Percentiles rank a stretch among this genome's conserved stretches.
phyloP scores from a whole-genome alignment of 2,797 vertebrate genomes.

The Kryptopterus vitreolus region DNA sequence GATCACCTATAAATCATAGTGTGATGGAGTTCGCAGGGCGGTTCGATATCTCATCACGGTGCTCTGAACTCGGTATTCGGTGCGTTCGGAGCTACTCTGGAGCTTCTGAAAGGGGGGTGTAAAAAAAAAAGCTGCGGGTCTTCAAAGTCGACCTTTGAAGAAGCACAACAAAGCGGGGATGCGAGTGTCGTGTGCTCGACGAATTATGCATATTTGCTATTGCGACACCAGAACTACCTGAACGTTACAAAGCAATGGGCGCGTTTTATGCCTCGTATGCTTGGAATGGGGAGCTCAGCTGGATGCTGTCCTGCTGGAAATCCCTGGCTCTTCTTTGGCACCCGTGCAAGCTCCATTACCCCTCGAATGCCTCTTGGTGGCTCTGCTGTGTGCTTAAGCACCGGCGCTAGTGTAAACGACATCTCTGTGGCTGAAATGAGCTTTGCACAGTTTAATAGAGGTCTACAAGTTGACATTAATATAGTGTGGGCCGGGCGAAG shows the following conservation, averaged over 20 bases:
- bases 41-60: slow-evolving; percentile 71
- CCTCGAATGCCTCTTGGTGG: slow-evolving; percentile 67
- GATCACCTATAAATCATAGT: slow-evolving; percentile 68
- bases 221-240: slow-evolving; percentile 22
- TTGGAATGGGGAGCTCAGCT: slow-evolving; percentile 29
- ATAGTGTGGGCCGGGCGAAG: slow-evolving; percentile 63
- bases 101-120: slow-evolving; percentile 56
- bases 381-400: slow-evolving; percentile 74
- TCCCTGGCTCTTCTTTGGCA: slow-evolving; percentile 49
- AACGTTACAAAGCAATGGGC: background rate
- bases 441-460: slow-evolving; percentile 80
- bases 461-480: slow-evolving; percentile 75
- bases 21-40: slow-evolving; percentile 58
- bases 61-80: slow-evolving; percentile 62
- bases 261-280: background rate
- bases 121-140: slow-evolving; percentile 46
- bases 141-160: slow-evolving; percentile 37
- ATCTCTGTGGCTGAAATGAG: slow-evolving; percentile 71
- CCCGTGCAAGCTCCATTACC: slow-evolving; percentile 74
- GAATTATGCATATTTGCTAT: slow-evolving; percentile 30
- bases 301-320: slow-evolving; percentile 43
- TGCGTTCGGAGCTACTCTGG: slow-evolving; percentile 62
- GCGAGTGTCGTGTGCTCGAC: slow-evolving; percentile 35
- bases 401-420: slow-evolving; percentile 70
- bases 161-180: slow-evolving; percentile 30